phyloP scores from a whole-genome alignment of 1,140 invertebrate species.

The Idris sp. region DNA sequence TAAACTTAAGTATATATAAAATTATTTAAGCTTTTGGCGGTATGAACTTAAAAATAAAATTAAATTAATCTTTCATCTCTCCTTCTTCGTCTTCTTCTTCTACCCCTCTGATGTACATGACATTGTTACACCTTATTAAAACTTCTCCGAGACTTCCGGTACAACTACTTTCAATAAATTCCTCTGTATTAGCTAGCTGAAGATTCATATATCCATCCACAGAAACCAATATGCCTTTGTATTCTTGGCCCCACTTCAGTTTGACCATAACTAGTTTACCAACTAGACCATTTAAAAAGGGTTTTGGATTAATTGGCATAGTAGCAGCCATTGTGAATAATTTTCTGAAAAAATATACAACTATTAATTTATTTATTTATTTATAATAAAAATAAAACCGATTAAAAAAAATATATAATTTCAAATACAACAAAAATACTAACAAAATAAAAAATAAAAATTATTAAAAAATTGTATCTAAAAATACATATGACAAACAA shows the following conservation, averaged over 20 bases:
- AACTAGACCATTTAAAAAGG: conserved; percentile 97
- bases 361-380: too few relatives aligned
- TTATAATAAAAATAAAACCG: too few relatives aligned
- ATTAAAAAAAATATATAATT: too few relatives aligned
- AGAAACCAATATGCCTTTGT: conserved; percentile 98
- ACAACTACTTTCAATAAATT: conserved; percentile 93
- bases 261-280: conserved; percentile 99
- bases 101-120: conserved; percentile 96
- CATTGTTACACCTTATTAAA: conserved; percentile 98
- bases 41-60: conserved; percentile 35
- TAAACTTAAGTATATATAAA: too few relatives aligned
- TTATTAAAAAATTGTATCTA: too few relatives aligned
- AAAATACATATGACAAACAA: too few relatives aligned
- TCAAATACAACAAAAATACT: too few relatives aligned
- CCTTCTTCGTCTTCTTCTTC: conserved; percentile 99
- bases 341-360: conserved; percentile 28
- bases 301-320: conserved; percentile 99
- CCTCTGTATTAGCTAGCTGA: conserved; percentile 98
- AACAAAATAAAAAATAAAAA: too few relatives aligned
- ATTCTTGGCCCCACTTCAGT: conserved; percentile 99
- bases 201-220: conserved; percentile 99
- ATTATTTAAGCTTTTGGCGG: too few relatives aligned
- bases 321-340: conserved; percentile 82
- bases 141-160: conserved; percentile 98
- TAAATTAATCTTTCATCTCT: conserved; percentile 93